Conservation (phyloP, 2,113 vertebrate species). For the Rhabdomys dilectus region DNA sequence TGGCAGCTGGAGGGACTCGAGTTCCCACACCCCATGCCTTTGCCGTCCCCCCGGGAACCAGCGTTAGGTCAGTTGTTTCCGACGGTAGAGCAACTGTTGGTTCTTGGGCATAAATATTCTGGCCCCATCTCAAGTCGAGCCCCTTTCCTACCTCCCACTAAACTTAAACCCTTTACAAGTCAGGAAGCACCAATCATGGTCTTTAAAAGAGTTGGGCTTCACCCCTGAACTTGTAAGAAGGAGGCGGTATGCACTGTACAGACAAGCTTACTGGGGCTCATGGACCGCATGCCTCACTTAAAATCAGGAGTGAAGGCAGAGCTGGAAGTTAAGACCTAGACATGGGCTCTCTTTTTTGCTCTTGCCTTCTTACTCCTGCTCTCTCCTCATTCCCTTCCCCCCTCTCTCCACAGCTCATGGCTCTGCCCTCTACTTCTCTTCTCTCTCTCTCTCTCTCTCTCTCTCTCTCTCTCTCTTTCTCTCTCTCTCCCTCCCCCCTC, state of each 20-base stretch:
- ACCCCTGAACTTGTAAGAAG: neutral
- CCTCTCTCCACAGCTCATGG: no score
- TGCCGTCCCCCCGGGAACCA: neutral
- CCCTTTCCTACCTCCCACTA: neutral
- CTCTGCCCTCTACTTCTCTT: no score
- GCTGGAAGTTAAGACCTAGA: neutral
- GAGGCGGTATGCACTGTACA: neutral
- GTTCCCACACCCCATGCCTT: fast-evolving
- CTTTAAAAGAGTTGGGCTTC: neutral
- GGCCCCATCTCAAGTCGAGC: no score
- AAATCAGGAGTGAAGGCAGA: neutral
- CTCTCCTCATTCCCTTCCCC: no score
- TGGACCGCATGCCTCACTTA: neutral
- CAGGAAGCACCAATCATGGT: no score
- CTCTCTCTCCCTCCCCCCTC: no score
- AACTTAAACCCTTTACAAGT: neutral
- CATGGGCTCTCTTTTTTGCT: no score
- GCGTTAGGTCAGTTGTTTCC: neutral
- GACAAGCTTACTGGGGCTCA: neutral
- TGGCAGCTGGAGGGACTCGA: neutral
- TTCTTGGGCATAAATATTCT: neutral
- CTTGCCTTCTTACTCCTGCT: no score
- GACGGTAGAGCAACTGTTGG: neutral
- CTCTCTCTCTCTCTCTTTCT: no score
- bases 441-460: no score